These are phyloP conservation scores for Eclectus roratus DNA, from an alignment of 2,113 vertebrate species.

Conservation along the genomic window DNA sequence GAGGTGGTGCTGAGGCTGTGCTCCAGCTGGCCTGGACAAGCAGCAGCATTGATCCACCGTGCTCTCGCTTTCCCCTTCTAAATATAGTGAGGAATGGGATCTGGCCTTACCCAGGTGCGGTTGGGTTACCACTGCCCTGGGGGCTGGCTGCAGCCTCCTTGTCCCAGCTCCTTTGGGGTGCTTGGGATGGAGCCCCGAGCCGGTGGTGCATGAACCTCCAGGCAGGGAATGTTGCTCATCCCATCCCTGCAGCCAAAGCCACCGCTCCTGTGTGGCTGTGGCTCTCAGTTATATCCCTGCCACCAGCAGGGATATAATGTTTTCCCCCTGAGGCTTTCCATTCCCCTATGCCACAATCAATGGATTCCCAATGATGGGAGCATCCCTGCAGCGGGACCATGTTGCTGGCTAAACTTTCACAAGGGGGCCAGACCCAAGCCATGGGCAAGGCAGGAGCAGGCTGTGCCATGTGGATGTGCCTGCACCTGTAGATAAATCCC, in stretches of 20 bases:
- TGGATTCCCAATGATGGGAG: neutral
- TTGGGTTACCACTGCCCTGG: neutral
- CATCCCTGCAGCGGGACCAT: fast-evolving
- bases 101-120: neutral
- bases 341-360: fast-evolving
- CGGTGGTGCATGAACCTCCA: neutral
- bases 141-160: neutral
- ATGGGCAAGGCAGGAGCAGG: neutral
- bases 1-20: neutral
- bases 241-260: neutral
- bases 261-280: fast-evolving
- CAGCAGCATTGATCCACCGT: neutral
- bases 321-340: neutral
- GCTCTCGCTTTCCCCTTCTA: slow-evolving; percentile 7
- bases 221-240: neutral
- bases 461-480: neutral
- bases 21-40: neutral
- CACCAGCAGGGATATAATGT: neutral
- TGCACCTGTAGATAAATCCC: no score
- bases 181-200: neutral
- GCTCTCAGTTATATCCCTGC: neutral
- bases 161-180: neutral
- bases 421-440: neutral
- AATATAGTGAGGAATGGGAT: slow-evolving; percentile 12
- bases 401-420: neutral